Percentiles rank a stretch among this genome's conserved stretches.
phyloP scores from a whole-genome alignment of 64 coral and sea anemone species.

The Montipora sp. region DNA sequence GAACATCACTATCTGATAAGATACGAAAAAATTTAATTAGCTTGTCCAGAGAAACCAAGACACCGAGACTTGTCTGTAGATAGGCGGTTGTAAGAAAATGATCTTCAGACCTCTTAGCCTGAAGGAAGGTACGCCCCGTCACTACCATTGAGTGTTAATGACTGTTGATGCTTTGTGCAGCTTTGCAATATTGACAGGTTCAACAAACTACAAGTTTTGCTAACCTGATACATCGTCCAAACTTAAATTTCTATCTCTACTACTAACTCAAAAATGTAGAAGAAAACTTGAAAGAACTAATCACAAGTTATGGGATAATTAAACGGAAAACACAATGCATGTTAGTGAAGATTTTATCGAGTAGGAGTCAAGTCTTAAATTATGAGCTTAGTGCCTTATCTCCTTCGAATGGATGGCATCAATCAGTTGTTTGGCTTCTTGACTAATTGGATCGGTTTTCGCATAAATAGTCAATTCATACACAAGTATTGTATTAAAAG shows the following conservation, averaged over 20 bases:
- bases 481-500: slow-evolving; percentile 24
- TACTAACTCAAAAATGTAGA: neutral
- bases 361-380: slow-evolving; percentile 16
- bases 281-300: neutral
- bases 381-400: slow-evolving; percentile 9
- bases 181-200: neutral
- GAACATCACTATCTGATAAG: neutral
- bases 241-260: neutral
- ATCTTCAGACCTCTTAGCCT: neutral
- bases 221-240: neutral
- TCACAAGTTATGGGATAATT: neutral
- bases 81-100: neutral
- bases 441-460: slow-evolving; percentile 28
- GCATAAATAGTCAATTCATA: slow-evolving; percentile 11
- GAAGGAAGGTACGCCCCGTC: too few species aligned
- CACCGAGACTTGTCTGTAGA: neutral
- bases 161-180: too few species aligned
- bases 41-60: neutral
- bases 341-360: neutral
- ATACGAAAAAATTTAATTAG: slow-evolving; percentile 10
- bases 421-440: slow-evolving; percentile 24
- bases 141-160: too few species aligned
- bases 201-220: neutral
- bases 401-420: neutral
- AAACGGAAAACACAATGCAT: neutral